Evolutionary conservation across 2,113 vertebrate genomes (phyloP).

Genomic region (Sula dactylatra): DNA sequence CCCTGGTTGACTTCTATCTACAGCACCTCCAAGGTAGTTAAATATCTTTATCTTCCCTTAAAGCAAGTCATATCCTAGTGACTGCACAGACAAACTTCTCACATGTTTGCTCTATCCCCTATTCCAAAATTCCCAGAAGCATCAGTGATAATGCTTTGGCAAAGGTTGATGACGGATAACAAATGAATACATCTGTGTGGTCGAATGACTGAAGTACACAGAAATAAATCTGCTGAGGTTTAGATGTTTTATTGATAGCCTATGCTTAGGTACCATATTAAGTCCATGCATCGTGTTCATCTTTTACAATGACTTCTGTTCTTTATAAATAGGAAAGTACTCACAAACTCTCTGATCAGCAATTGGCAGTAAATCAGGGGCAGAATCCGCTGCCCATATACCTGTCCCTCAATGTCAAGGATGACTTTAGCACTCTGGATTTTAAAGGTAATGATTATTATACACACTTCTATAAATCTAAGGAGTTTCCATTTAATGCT

Average conservation of each 20-base stretch:
- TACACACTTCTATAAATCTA: neutral
- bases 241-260: neutral
- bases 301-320: neutral
- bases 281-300: neutral
- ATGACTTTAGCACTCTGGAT: constrained; percentile 65
- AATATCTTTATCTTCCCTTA: neutral
- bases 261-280: neutral
- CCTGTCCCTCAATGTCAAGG: constrained; percentile 81
- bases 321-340: constrained; percentile 44
- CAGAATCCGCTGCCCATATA: constrained; percentile 87
- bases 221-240: neutral
- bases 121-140: neutral
- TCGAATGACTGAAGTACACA: neutral
- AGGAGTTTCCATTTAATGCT: neutral
- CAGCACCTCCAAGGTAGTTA: neutral
- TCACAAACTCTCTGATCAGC: constrained; percentile 80
- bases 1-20: neutral
- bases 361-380: constrained; percentile 74
- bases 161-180: neutral
- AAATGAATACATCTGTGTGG: neutral
- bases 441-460: constrained; percentile 63
- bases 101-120: neutral
- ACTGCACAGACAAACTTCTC: neutral
- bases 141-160: neutral
- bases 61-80: neutral